Percentiles rank a stretch among this genome's conserved stretches.
phyloP scores from a whole-genome alignment of 2,797 vertebrate genomes.

The Catamblyrhynchus diadema region DNA sequence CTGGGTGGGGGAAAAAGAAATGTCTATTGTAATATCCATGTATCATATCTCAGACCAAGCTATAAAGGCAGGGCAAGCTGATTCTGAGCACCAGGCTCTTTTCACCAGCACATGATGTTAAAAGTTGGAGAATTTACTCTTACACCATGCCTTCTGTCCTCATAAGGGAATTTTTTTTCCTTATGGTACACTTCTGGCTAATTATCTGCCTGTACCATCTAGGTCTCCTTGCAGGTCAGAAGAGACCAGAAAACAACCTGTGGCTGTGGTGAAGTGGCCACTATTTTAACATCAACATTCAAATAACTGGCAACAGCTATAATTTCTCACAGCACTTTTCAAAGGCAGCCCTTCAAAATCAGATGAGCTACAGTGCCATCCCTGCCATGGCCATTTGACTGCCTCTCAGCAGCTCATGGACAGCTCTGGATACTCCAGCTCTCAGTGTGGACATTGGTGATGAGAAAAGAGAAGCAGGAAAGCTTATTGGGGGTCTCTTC shows the following conservation, averaged over 20 bases:
- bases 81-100: neutral
- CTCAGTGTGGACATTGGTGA: rapidly evolving
- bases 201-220: neutral
- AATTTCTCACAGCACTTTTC: neutral
- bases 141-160: neutral
- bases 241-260: neutral
- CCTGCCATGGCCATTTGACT: neutral
- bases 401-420: neutral
- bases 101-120: rapidly evolving
- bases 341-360: neutral
- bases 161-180: neutral
- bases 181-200: neutral
- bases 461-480: neutral
- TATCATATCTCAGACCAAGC: neutral
- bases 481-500: neutral
- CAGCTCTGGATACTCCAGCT: neutral
- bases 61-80: neutral
- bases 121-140: neutral
- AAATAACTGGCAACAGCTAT: neutral
- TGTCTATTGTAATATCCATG: neutral
- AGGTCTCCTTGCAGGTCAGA: neutral
- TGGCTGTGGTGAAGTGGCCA: neutral
- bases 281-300: neutral
- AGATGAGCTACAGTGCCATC: neutral
- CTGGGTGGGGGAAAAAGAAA: neutral